Evolutionary conservation across 2,113 vertebrate genomes (phyloP).

Genomic region (Scartelaos histophorus): DNA sequence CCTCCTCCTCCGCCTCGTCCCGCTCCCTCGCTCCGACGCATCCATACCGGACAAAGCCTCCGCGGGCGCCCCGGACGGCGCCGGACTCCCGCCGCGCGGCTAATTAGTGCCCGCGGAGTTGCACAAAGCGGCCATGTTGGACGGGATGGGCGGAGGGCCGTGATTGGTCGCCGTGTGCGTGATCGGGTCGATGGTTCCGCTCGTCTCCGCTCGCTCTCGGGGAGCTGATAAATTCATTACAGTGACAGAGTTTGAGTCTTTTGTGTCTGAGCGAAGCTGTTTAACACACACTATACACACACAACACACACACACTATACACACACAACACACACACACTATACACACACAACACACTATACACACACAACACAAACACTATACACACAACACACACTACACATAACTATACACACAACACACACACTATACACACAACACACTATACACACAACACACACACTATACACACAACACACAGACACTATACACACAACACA

Average conservation of each 20-base stretch:
- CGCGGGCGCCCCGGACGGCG: conserved; percentile 77
- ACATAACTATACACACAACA: too few relatives aligned
- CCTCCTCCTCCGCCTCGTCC: conserved; percentile 17
- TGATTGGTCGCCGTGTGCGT: too few relatives aligned
- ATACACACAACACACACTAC: too few relatives aligned
- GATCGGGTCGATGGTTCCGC: conserved; percentile 42
- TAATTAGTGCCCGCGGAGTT: conserved; percentile 73
- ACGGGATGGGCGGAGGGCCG: conserved; percentile 65
- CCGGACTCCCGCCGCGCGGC: conserved; percentile 66
- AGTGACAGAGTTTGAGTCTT: conserved; percentile 67
- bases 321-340: too few relatives aligned
- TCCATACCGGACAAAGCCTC: conserved; percentile 78
- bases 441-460: too few relatives aligned
- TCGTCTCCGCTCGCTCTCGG: conserved; percentile 70
- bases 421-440: too few relatives aligned
- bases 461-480: too few relatives aligned
- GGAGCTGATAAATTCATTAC: conserved; percentile 79
- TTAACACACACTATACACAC: too few relatives aligned
- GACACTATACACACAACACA: too few relatives aligned
- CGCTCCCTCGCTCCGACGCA: conserved; percentile 66
- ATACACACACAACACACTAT: too few relatives aligned
- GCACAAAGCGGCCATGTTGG: conserved; percentile 78
- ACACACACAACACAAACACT: too few relatives aligned
- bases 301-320: too few relatives aligned
- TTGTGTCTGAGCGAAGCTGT: conserved; percentile 60